phyloP scores from a whole-genome alignment of 2,113 vertebrate genomes.

The Recurvirostra avosetta region DNA sequence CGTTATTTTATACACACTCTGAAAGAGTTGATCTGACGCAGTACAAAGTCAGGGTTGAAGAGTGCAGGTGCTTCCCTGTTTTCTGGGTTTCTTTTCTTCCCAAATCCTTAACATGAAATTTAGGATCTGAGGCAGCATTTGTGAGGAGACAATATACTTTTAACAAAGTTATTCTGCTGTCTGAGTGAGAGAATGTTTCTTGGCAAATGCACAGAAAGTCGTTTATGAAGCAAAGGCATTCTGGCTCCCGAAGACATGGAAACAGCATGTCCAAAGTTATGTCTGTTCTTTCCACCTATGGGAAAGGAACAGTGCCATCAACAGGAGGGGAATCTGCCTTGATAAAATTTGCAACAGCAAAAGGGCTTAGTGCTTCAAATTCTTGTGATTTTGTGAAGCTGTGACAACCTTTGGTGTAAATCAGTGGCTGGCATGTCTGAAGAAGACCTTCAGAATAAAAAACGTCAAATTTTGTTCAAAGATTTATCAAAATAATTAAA shows the following conservation, averaged over 20 bases:
- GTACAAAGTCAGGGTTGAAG: background rate
- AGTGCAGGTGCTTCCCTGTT: background rate
- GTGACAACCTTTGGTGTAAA: background rate
- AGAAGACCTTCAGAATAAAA: background rate
- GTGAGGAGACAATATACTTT: background rate
- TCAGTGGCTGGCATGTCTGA: background rate
- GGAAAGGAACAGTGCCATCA: background rate
- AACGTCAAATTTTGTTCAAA: background rate
- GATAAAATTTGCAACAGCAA: background rate
- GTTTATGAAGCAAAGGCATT: background rate
- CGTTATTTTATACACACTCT: background rate
- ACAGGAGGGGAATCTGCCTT: background rate
- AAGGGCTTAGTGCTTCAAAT: background rate
- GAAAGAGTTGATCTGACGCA: background rate
- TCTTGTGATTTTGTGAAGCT: background rate
- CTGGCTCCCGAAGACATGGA: background rate
- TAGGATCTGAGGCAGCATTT: background rate
- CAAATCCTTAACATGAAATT: background rate
- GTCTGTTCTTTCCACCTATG: conserved; percentile 16
- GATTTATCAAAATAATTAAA: background rate
- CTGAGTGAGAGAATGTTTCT: conserved; percentile 1
- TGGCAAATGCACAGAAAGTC: background rate
- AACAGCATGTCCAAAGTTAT: conserved; percentile 34
- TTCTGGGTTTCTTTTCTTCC: background rate
- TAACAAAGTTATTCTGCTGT: background rate